Percentiles rank a stretch among this genome's conserved stretches.
Conservation (phyloP, 1,140 invertebrate species). For the Macrosteles quadrilineatus region DNA sequence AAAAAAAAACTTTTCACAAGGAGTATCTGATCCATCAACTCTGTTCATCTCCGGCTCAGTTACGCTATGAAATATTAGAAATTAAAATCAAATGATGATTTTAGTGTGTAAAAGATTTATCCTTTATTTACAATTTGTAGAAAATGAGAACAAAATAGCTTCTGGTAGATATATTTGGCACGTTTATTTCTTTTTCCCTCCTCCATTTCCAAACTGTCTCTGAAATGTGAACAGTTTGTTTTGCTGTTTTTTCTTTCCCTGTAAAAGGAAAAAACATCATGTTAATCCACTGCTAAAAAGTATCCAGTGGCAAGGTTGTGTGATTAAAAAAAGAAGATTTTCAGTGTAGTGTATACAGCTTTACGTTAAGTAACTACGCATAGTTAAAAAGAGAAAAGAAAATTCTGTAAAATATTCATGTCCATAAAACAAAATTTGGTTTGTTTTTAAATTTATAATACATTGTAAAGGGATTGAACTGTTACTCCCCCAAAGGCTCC, state of each 20-base stretch:
- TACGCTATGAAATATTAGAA: too few species aligned
- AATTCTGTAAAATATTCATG: neutral
- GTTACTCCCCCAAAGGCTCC: too few species aligned
- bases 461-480: too few species aligned
- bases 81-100: too few species aligned
- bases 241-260: constrained; percentile 15
- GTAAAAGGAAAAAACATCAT: neutral
- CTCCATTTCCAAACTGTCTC: neutral
- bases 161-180: neutral
- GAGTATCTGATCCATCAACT: too few species aligned
- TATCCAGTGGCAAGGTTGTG: neutral
- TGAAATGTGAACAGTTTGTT: constrained; percentile 3
- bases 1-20: too few species aligned
- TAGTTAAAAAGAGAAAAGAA: neutral
- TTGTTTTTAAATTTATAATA: too few species aligned
- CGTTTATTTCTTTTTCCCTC: neutral
- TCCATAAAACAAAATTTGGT: neutral
- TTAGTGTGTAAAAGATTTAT: too few species aligned
- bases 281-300: neutral
- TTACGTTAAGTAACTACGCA: neutral
- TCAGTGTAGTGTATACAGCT: neutral
- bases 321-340: neutral
- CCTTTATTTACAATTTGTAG: too few species aligned
- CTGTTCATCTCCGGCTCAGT: too few species aligned
- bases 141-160: too few species aligned